Evolutionary conservation across 2,113 vertebrate species (phyloP).

Genomic region (Boleophthalmus pectinirostris): DNA sequence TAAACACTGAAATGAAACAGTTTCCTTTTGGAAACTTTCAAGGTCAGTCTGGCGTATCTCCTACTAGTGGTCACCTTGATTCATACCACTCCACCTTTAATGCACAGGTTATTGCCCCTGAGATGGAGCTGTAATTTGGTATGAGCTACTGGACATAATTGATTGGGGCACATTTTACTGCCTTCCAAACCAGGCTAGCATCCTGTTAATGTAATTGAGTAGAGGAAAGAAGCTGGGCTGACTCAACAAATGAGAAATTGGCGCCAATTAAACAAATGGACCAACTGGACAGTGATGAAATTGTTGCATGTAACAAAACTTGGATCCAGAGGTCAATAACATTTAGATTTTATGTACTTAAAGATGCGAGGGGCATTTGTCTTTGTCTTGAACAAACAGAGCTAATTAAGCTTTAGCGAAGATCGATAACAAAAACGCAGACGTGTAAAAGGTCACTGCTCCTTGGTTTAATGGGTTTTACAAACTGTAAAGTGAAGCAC

Average conservation of each 20-base stretch:
- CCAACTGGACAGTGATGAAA: conserved; percentile 39
- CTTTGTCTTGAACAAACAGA: conserved; percentile 11
- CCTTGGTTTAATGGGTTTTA: conserved; percentile 67
- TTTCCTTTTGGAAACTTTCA: background rate
- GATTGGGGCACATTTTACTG: conserved; percentile 59
- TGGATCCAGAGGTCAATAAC: conserved; percentile 25
- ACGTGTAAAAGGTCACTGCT: conserved; percentile 50
- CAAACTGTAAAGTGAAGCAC: conserved; percentile 54
- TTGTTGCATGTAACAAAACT: conserved; percentile 22
- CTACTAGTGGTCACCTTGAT: conserved; percentile 47
- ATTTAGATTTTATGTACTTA: conserved; percentile 36
- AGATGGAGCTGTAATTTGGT: conserved; percentile 18
- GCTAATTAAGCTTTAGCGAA: conserved; percentile 14
- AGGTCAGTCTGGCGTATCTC: conserved; percentile 23
- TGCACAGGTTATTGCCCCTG: background rate
- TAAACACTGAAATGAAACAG: background rate
- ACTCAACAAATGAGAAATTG: conserved; percentile 57
- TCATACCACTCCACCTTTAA: conserved; percentile 9
- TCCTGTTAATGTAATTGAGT: conserved; percentile 68
- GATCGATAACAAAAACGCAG: conserved; percentile 51
- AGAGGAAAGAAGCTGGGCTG: conserved; percentile 41
- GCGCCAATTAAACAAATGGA: conserved; percentile 72
- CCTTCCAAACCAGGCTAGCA: conserved; percentile 45
- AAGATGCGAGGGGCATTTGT: conserved; percentile 35
- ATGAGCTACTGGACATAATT: conserved; percentile 34